Percentiles rank a stretch among this genome's conserved stretches.
These are phyloP conservation scores for Synergus gifuensis DNA, from an alignment of 2,888 invertebrate genomes.

Conservation along the genomic window DNA sequence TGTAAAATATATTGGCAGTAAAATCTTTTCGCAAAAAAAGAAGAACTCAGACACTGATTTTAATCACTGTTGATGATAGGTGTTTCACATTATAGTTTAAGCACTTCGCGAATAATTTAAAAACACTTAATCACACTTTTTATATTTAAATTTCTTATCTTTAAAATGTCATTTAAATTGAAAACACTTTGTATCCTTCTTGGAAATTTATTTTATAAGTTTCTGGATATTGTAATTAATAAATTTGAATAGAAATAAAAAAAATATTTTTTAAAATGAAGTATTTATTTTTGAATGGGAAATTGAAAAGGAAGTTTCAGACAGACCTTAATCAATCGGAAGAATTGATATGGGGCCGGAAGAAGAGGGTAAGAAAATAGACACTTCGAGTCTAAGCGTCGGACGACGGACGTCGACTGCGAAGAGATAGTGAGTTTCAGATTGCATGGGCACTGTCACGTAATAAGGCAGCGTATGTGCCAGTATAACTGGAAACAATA, in stretches of 20 bases:
- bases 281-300: background rate
- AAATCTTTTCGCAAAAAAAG: too few species aligned
- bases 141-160: background rate
- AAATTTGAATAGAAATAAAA: background rate
- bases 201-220: background rate
- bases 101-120: background rate
- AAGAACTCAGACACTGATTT: background rate
- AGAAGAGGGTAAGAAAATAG: slow-evolving; percentile 48
- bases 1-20: too few species aligned
- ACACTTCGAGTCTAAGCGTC: slow-evolving; percentile 64
- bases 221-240: background rate
- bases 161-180: background rate
- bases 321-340: background rate
- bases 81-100: background rate
- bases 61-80: background rate
- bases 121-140: background rate
- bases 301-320: background rate
- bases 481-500: slow-evolving; percentile 65
- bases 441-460: slow-evolving; percentile 69
- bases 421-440: slow-evolving; percentile 69
- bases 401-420: slow-evolving; percentile 71
- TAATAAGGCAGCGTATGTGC: slow-evolving; percentile 67
- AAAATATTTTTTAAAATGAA: background rate
- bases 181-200: background rate
- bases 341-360: slow-evolving; percentile 19